Evolutionary conservation across 1,140 invertebrate species (phyloP), one percentile per base, ranked within the genome.

Genomic region (Drosophila aff.): DNA sequence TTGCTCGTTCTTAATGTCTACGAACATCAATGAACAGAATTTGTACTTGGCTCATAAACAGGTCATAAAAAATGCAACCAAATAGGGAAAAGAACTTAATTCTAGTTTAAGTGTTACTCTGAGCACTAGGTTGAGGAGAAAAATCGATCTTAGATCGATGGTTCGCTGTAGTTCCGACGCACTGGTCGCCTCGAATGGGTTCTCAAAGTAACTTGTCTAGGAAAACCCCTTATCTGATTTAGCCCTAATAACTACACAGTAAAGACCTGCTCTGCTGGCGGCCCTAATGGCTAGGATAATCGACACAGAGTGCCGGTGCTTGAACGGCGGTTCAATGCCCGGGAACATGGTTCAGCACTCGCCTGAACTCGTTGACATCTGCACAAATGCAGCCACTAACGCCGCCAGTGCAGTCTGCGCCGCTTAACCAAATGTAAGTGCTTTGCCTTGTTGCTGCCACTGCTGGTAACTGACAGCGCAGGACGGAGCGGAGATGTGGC

Each of bases 331-430:
- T 75, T 75, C 69, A 75, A 75, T 75, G 69, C 63, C 72, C 69
- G 69, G 72, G 41, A 75, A 75, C 69, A 72, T 38, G 67, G 68
- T 73, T 73, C 69, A 73, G 52, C 67, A 75, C 69, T 75, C 58
- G 41, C 59, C 40, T 75, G 57, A 61, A 74, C 68, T 73, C 69
- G 49, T 74, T 74, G 72, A 75, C 72, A 63, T 55, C 58, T 55
- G 33, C 47, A 40, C 38, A 21, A 23, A 36, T 74, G 65, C 67
- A 50, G 67, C 47, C 43, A 57, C 52, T 53, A 59, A 28, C 41
- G 67, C 53, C 69, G 40, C 26, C 58, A 55, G 49, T 46, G 68
- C 72, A 75, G 41, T 38, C 71, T 41, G 21, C 21, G 21, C n/a
- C 28, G 47, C 44, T 47, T 50, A 5, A 18, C 66, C 36, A 52